Base-by-base conservation (phyloP, 2,888 invertebrate genomes). In the Phyllotreta striolata region DNA sequence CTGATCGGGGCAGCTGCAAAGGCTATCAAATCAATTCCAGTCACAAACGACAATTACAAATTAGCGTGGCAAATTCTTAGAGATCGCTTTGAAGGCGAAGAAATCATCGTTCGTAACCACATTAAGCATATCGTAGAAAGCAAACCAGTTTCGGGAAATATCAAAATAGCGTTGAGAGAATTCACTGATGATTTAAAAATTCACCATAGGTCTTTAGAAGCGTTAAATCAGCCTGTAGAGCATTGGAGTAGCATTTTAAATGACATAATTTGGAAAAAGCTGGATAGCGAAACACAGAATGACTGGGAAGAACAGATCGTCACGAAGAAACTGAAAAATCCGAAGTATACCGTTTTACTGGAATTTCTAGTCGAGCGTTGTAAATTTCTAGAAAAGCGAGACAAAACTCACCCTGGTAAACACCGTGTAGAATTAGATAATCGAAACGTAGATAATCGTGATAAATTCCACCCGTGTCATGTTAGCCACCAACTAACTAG, bases 211-310 rank as follows among this genome's bases (percentile, higher is more conserved):
- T 46, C 46, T n/a, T 34, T 46, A 24, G 46, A 46, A n/a, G 14
- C 46, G 14, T n/a, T 46, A 46, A 34, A 40, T 37, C 39, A 54
- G 13, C 39, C 54, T n/a, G 54, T 37, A 8, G 54, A 54, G 7
- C 38, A 39, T 6, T 54, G 54, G 54, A 54, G 54, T 38, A 54
- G 39, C 14, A 10, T 54, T 13, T 38, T 35, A 54, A 54, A 39
- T 54, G 38, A 54, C 13, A n/a, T 46, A 24, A 46, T 46, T 10
- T 46, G 46, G 46, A 46, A 46, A 46, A 46, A 46, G 24, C 24
- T 24, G 24, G 24, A 24, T 24, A 24, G 4, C 24, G 24, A 24
- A 24, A 24, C 24, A 24, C 24, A 24, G 4, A 10, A 10, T 13
- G 46, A 46, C 34, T 46, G 46, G 46, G 46, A 46, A 34, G 46